Percentiles rank a stretch among this genome's conserved stretches.
Evolutionary conservation across 2,888 invertebrate species (phyloP).

Genomic region (Melieria picta): DNA sequence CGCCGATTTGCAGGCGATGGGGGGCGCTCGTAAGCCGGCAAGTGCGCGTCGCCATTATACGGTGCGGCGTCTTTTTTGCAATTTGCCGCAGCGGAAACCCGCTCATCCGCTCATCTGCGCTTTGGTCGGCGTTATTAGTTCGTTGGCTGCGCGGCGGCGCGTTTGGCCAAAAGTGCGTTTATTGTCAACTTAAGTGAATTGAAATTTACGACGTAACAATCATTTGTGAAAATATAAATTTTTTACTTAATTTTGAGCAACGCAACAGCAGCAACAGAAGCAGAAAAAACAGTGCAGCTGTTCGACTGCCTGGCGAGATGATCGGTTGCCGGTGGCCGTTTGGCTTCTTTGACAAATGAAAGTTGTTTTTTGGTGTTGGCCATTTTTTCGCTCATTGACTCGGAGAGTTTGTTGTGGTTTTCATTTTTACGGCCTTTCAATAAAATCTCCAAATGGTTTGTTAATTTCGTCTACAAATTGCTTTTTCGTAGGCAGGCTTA

Average conservation of each 20-base stretch:
- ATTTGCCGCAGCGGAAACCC: too few relatives aligned
- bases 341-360: not conserved
- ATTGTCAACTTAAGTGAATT: slow-evolving; percentile 17
- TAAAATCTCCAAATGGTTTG: slow-evolving; percentile 9
- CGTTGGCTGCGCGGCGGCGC: too few relatives aligned
- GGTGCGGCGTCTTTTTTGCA: too few relatives aligned
- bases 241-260: not conserved
- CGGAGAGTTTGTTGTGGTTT: not conserved
- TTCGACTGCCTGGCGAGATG: too few relatives aligned
- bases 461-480: slow-evolving; percentile 20
- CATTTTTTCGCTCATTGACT: not conserved
- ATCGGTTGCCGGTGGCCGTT: not conserved
- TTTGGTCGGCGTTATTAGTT: too few relatives aligned
- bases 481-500: slow-evolving; percentile 30
- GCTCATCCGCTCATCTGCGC: too few relatives aligned
- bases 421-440: not conserved
- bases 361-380: not conserved
- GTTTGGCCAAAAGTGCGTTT: slow-evolving; percentile 8
- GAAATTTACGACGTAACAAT: slow-evolving; percentile 26
- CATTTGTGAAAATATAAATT: slow-evolving; percentile 5
- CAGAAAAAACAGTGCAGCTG: too few relatives aligned
- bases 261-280: too few relatives aligned
- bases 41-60: too few relatives aligned
- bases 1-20: too few relatives aligned
- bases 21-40: too few relatives aligned